Evolutionary conservation across 2,888 invertebrate genomes (phyloP), one percentile per base, ranked within the genome.

Genomic region (Acanthosoma haemorrhoidale): DNA sequence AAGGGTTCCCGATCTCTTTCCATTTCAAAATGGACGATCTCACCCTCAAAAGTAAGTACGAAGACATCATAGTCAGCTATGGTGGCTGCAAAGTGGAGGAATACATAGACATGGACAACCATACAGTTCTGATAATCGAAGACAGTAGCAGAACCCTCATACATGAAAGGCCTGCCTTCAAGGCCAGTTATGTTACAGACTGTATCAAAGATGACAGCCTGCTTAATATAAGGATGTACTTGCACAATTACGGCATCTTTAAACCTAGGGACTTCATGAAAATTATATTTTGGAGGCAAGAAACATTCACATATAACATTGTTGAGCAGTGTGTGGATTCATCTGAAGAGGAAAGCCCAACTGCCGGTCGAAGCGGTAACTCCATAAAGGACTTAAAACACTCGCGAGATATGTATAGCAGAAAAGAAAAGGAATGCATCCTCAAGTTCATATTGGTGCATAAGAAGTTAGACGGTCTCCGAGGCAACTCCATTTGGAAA

Each of bases 401-500:
- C 6, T 31, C 69, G 13, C 41, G 57, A 38, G 59, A 38, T 15
- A 8, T 31, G 6, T 69, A 51, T 29, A 21, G 21, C 9, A 9
- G 18, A 8, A 39, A 31, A 25, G 51, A 64, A n/a, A 71, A 66
- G 58, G 59, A 64, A 39, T 39, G 39, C n/a, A 58, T 66, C 9
- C 16, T 71, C 8, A 36, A 64, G 18, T 63, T 51, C n/a, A 43
- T 43, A 25, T 29, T 60, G n/a, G 2, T 43, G 2, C 6, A 29
- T n/a, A 2, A 11, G 25, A 57, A 68, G 41, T 59, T 39, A 13
- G 21, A 31, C 1, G 31, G 64, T 9, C 41, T 66, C 34, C 43
- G 61, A 38, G 72, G 72, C 8, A 67, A 59, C n/a, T 9, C 51
- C 8, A 36, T 69, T 1, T 69, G 59, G 36, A 69, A 21, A 51